Evolutionary conservation across 2,797 vertebrate genomes (phyloP).

Genomic region (Lagodon rhomboides): DNA sequence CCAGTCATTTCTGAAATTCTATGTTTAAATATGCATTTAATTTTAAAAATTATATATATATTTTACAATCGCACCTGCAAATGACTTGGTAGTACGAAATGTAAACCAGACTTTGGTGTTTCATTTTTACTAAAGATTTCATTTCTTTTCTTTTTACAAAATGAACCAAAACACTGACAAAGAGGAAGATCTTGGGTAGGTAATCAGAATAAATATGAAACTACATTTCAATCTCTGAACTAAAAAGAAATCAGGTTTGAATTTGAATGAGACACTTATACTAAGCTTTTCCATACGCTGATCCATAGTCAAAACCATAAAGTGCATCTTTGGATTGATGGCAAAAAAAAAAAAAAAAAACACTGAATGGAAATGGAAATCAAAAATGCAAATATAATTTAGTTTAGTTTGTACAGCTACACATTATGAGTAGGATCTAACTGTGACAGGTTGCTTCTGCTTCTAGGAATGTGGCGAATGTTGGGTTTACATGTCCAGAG

Average conservation of each 20-base stretch:
- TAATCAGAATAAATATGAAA: constrained; percentile 61
- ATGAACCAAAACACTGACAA: constrained; percentile 35
- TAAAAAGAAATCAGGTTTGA: constrained; percentile 29
- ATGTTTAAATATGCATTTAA: no score
- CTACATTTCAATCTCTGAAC: constrained; percentile 48
- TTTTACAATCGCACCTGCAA: constrained; percentile 66
- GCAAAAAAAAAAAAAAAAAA: constrained; percentile 47
- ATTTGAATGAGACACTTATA: constrained; percentile 14
- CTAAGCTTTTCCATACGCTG: constrained; percentile 32
- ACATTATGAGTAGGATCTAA: no score
- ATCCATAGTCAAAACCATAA: constrained; percentile 70
- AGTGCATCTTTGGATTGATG: constrained; percentile 78
- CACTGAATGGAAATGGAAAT: constrained; percentile 68
- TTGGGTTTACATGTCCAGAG: no score
- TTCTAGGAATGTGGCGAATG: no score
- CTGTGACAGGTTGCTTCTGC: no score
- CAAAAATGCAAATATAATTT: no score
- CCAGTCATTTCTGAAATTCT: no score
- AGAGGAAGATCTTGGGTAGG: constrained; percentile 25
- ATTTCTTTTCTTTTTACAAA: constrained; percentile 18
- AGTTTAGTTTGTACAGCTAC: no score
- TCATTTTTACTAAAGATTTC: constrained; percentile 50
- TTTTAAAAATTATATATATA: background rate
- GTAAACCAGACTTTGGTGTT: constrained; percentile 73
- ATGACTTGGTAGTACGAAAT: constrained; percentile 50